Evolutionary conservation across 2,888 invertebrate species (phyloP).

Genomic region (Conomelus anceps): DNA sequence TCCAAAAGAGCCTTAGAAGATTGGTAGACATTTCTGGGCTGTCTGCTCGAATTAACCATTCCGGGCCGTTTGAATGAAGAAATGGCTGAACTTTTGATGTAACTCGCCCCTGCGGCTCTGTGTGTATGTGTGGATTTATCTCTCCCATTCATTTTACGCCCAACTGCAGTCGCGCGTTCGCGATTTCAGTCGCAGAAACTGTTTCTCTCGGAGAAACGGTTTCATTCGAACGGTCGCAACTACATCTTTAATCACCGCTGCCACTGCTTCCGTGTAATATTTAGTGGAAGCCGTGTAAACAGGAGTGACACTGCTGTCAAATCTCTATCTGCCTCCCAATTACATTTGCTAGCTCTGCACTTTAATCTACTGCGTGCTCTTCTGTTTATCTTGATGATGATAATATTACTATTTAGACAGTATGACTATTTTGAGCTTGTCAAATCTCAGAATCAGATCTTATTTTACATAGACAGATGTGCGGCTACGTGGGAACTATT

Average conservation of each 20-base stretch:
- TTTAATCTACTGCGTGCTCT: too few species aligned
- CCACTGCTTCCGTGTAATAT: not conserved
- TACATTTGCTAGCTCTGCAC: not conserved
- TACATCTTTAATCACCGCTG: not conserved
- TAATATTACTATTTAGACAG: not conserved
- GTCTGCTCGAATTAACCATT: not conserved
- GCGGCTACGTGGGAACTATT: too few species aligned
- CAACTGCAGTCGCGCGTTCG: not conserved
- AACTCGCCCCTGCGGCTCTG: too few species aligned
- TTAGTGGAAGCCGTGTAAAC: not conserved
- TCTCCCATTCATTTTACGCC: not conserved
- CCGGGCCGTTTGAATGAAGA: not conserved
- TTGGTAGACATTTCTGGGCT: not conserved
- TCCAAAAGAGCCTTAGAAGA: not conserved
- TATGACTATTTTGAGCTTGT: not conserved
- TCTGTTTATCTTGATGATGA: not conserved
- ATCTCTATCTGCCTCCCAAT: not conserved
- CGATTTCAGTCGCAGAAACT: not conserved
- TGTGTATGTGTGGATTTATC: not conserved
- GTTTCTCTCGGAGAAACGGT: not conserved
- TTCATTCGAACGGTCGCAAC: not conserved
- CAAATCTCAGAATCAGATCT: too few species aligned
- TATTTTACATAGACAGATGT: too few species aligned
- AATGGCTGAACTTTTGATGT: not conserved
- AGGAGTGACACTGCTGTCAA: not conserved